Evolutionary conservation across 2,797 vertebrate species (phyloP).

Genomic region (Labeo calbasu): DNA sequence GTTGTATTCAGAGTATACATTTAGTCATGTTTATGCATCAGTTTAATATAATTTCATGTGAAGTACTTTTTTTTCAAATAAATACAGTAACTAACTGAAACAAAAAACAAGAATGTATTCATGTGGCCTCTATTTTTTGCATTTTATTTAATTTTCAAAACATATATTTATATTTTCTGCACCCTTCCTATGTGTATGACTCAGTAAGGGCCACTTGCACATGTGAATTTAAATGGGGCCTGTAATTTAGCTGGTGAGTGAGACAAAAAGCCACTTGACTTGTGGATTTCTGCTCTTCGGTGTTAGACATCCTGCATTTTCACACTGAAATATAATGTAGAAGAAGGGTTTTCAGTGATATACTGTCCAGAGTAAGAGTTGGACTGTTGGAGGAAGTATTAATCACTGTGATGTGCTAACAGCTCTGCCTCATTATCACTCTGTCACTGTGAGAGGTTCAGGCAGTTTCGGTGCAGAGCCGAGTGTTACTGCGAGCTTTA

Average conservation of each 20-base stretch:
- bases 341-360: conserved; percentile 10
- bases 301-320: conserved; percentile 22
- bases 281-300: conserved; percentile 24
- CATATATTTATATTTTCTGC: not conserved
- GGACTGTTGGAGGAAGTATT: conserved; percentile 24
- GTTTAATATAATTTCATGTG: too few relatives aligned
- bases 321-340: not conserved
- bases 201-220: not conserved
- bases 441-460: conserved; percentile 15
- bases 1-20: not conserved
- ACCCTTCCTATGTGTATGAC: not conserved
- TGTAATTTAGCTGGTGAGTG: conserved; percentile 24
- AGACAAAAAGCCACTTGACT: conserved; percentile 48
- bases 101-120: not conserved
- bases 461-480: conserved; percentile 16
- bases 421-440: conserved; percentile 52
- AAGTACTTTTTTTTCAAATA: too few relatives aligned
- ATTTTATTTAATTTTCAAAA: not conserved
- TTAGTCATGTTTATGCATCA: not conserved
- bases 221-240: conserved; percentile 1
- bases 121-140: not conserved
- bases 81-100: too few relatives aligned
- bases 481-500: conserved; percentile 5
- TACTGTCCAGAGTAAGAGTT: not conserved
- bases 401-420: conserved; percentile 42